Evolutionary conservation across 2,797 vertebrate species (phyloP).

Genomic region (Clarias laeviceps): DNA sequence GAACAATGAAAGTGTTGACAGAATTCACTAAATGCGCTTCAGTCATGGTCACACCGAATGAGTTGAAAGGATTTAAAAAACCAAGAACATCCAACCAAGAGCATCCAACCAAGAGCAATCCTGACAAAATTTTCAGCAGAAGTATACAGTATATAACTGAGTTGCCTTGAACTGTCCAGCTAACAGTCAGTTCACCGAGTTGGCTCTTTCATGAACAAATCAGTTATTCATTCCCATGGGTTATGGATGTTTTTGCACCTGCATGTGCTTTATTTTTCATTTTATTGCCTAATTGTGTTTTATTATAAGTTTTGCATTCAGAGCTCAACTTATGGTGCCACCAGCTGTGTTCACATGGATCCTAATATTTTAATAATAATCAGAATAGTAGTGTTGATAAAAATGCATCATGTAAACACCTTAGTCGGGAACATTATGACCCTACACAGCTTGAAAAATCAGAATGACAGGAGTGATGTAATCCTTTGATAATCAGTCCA

Average conservation of each 20-base stretch:
- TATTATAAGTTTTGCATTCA: constrained; percentile 4
- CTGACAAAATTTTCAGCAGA: background rate
- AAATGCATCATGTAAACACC: no score
- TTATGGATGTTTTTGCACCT: background rate
- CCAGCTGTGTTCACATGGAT: no score
- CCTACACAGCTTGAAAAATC: no score
- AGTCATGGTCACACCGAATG: background rate
- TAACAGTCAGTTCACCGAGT: background rate
- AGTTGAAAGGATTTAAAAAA: no score
- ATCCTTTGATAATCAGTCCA: no score
- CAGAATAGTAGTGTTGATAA: no score
- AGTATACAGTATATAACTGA: no score
- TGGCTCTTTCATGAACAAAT: background rate
- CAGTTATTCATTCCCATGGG: background rate
- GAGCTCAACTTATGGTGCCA: background rate
- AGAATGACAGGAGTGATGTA: no score
- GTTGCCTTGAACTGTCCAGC: background rate
- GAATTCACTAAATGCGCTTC: background rate
- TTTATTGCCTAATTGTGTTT: background rate
- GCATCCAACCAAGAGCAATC: no score
- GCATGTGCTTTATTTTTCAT: background rate
- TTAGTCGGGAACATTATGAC: no score
- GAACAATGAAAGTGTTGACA: background rate
- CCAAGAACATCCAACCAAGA: no score
- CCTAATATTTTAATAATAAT: no score